Evolutionary conservation across 1,140 invertebrate genomes (phyloP), one percentile per base, ranked within the genome.

Genomic region (Musca domestica): DNA sequence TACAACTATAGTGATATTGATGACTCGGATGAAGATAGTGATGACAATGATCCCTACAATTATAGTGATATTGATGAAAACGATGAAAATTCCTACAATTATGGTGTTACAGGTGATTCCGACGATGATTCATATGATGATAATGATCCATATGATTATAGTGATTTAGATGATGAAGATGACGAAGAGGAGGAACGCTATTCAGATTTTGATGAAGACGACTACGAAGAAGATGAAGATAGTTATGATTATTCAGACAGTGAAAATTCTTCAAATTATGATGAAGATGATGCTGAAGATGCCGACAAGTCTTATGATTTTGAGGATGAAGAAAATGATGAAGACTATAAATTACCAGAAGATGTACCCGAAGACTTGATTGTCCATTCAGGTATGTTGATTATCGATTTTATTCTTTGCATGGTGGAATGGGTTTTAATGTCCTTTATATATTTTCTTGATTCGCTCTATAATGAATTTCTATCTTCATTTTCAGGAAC

Each of bases 351-450:
- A 25, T 61, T 70, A 51, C 67, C 64, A 1, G 23, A 48, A 65
- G 14, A 67, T 34, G 64, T 67, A 17, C 23, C 66, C 9, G 67
- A 72, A 46, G 69, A 72, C 61, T 41, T 68, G 25, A 58, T 69
- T 51, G 67, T 72, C 49, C 69, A 69, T 27, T 47, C 51, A 56
- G 71, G 71, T 67, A 25, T 17, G 66, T 23, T 17, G 10, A 20
- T 20, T n/a, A n/a, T n/a, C n/a, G n/a, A n/a, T n/a, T n/a, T n/a
- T n/a, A n/a, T n/a, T n/a, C n/a, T n/a, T n/a, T n/a, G n/a, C n/a
- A n/a, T n/a, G n/a, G n/a, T n/a, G n/a, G n/a, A n/a, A n/a, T n/a
- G n/a, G n/a, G n/a, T n/a, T n/a, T n/a, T n/a, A n/a, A n/a, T n/a
- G n/a, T n/a, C n/a, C n/a, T n/a, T n/a, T n/a, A n/a, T n/a, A n/a